Base-by-base conservation (phyloP, 2,797 vertebrate species). In the Pseudotriccus pelzelni region DNA sequence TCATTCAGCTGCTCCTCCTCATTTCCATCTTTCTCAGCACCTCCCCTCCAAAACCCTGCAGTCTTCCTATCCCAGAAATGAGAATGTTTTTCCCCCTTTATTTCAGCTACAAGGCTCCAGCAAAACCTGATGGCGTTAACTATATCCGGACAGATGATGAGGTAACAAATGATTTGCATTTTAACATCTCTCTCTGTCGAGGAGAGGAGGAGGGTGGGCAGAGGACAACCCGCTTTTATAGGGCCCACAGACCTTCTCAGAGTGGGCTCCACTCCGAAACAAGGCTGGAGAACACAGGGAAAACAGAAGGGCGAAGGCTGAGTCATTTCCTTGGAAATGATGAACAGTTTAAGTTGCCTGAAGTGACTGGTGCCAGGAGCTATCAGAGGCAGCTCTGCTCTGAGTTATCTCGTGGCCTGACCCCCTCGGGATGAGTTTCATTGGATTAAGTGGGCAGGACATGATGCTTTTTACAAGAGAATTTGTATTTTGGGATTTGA, bases 91-190 rank as follows among this genome's bases (percentile, higher is more conserved):
- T 9, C 14, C 41, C 53, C 94, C 30, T 97, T 84, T 97, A 43
- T 97, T 96, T 95, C 97, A 99, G 99, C 96, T 99, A 99, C 97
- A 99, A 99, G 95, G 97, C 98, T 95, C 98, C 99, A 73, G 98
- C 98, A 69, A 99, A 99, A 90, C 97, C 98, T 12, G 98, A 98
- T 5, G 98, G 98, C 2, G 98, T 98, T 82, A 99, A 99, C 85
- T 99, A 99, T 49, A 98, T 98, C 77, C 98, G 98, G 93, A 98
- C 99, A 94, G 99, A 99, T 41, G 99, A 99, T 80, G 99, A 99
- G 99, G 99, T 99, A 98, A 97, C 96, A 19, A 79, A 49, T 2
- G 43, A 62, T 89, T 88, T 91, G 94, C 94, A 91, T 94, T 39
- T 72, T 52, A 37, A 37, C 82, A 72, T 94, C 96, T 28, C 87